Base-by-base conservation (phyloP, 2,113 vertebrate genomes). In the Rousettus leschenaultii region DNA sequence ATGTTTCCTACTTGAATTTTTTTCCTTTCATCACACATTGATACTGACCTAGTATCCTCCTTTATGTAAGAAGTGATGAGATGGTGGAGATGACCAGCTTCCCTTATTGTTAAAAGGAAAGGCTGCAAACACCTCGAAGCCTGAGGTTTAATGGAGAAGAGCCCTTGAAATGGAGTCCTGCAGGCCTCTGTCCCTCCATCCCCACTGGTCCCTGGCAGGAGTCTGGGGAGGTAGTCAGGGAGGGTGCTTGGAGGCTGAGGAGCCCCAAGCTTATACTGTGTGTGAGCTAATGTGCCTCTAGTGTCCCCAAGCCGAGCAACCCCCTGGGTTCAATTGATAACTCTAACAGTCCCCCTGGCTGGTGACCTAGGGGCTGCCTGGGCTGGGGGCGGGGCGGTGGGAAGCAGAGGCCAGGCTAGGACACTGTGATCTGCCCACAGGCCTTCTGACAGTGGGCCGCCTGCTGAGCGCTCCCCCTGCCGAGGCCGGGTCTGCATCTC, bases 401-500 rank as follows among this genome's bases (percentile, higher is more conserved):
- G 15, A 51, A 51, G 51, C 4, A 8, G 84, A 86, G 96, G 59
- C 57, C 68, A 79, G 94, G 71, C 70, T 9, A 63, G 77, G 61
- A 96, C n/a, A 7, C 3, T 96, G 91, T 93, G 53, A 82, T 98
- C 40, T 86, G 33, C 83, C 96, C 51, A 24, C 98, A 99, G 99
- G 83, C 99, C 99, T n/a, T 99, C 99, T 0, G 99, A 99, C 1
- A 98, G 98, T 0, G 98, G 98, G n/a, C 98, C 98, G 0, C 96
- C 98, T 22, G 98, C 99, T 0, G 99, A 99, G 51, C 98, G 99
- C 48, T 98, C 98, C 30, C 99, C 99, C 0, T 99, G 99, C 97
- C 99, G 99, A 33, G 99, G 99, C 83, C 99, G 98, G 89, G 99
- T 99, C 79, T 99, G 99, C 82, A 98, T 99, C 96, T 99, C 99